A percentile compares a stretch with the other conserved stretches of the same genome.
These are phyloP conservation scores for Rhynchotus rufescens DNA, from an alignment of 2,797 vertebrate genomes.

Conservation along the genomic window DNA sequence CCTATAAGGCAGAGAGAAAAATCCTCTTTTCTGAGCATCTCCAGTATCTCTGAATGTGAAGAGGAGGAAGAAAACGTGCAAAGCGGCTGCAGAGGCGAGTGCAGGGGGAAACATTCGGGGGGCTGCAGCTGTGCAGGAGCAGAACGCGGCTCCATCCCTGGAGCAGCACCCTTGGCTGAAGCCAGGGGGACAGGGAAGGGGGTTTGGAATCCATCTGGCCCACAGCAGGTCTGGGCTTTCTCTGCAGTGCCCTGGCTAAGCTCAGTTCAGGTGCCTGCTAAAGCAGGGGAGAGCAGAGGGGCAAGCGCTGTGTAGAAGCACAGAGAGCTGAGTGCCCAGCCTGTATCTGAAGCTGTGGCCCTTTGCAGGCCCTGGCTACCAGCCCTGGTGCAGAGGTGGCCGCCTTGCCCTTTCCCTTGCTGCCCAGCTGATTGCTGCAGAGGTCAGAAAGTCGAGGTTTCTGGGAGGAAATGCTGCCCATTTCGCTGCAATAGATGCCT, in stretches of 20 bases:
- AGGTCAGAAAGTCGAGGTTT: not conserved
- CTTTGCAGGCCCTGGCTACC: not conserved
- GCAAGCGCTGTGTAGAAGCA: not conserved
- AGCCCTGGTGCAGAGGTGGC: not conserved
- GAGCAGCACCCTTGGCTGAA: not conserved
- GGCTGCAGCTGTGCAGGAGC: not conserved
- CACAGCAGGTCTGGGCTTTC: not conserved
- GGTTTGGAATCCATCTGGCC: not conserved
- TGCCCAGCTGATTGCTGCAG: not conserved
- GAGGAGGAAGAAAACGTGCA: not conserved
- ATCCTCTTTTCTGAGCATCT: not conserved
- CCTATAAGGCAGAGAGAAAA: not conserved
- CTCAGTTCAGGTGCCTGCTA: not conserved
- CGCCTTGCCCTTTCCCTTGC: not conserved
- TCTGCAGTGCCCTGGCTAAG: not conserved
- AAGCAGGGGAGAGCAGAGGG: not conserved
- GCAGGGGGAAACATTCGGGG: not conserved
- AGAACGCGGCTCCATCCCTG: not conserved
- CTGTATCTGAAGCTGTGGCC: not conserved
- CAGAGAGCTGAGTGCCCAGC: not conserved
- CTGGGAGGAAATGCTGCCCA: not conserved
- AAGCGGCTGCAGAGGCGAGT: not conserved
- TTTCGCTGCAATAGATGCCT: not conserved
- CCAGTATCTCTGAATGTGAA: not conserved
- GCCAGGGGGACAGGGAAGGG: not conserved